These are phyloP conservation scores for Ischnura elegans DNA, from an alignment of 2,888 invertebrate species.

Conservation along the genomic window DNA sequence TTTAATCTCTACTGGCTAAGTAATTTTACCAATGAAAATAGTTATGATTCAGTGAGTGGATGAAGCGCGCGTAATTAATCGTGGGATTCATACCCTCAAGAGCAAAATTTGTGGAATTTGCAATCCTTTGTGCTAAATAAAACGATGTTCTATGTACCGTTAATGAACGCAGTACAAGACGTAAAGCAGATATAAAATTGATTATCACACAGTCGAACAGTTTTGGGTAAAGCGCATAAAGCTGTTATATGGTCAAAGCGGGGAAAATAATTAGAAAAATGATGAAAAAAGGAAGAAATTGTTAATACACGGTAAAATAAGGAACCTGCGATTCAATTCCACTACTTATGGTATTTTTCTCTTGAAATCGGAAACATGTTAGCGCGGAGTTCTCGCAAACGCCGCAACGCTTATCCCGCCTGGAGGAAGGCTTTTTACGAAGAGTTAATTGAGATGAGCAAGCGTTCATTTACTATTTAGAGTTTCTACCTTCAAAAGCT, in stretches of 20 bases:
- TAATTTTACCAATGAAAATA: neutral
- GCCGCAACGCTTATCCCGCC: neutral
- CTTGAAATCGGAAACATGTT: neutral
- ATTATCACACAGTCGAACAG: neutral
- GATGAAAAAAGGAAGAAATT: neutral
- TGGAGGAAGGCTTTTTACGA: neutral
- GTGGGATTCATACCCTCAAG: neutral
- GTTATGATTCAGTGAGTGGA: neutral
- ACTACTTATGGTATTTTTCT: neutral
- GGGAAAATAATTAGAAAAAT: slow-evolving; percentile 1
- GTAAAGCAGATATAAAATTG: neutral
- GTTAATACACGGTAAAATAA: too few relatives aligned
- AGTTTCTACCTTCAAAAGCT: neutral
- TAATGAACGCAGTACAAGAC: neutral
- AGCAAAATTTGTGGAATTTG: neutral
- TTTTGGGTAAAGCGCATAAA: neutral
- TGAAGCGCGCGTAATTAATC: neutral
- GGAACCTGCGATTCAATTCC: neutral
- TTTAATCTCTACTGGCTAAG: too few relatives aligned
- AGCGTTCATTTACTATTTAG: neutral
- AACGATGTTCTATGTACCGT: neutral
- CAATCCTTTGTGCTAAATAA: neutral
- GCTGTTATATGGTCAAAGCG: neutral
- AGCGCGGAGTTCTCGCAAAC: neutral
- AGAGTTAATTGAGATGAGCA: neutral